Evolutionary conservation across 1,140 invertebrate species (phyloP).

Genomic region (Rhyzopertha dominica): DNA sequence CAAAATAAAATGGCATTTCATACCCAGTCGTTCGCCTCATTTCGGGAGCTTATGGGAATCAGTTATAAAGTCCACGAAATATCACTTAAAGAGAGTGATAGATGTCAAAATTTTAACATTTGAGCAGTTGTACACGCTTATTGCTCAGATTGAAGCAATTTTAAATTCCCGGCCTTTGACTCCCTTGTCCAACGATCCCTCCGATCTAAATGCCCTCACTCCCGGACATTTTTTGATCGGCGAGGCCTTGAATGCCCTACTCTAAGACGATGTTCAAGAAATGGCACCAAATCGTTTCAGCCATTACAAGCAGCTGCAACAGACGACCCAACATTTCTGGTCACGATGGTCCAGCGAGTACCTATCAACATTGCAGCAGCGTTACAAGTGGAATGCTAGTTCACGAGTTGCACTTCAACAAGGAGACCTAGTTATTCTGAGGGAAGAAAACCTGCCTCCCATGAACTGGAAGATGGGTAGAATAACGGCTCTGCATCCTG

Average conservation of each 20-base stretch:
- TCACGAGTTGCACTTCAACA: too few species aligned
- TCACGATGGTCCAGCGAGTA: slow-evolving; percentile 20
- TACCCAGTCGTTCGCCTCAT: slow-evolving; percentile 23
- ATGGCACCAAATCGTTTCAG: not conserved
- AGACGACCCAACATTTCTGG: slow-evolving; percentile 23
- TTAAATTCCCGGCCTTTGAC: slow-evolving; percentile 39
- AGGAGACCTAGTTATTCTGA: too few species aligned
- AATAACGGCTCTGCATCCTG: slow-evolving; percentile 1
- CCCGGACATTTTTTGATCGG: slow-evolving; percentile 45
- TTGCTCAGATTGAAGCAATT: slow-evolving; percentile 29
- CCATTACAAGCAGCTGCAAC: slow-evolving; percentile 14
- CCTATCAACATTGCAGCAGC: slow-evolving; percentile 15
- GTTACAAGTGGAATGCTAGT: slow-evolving; percentile 11
- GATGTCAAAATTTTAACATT: slow-evolving; percentile 19
- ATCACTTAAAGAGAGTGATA: slow-evolving; percentile 35
- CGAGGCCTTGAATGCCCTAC: slow-evolving; percentile 21
- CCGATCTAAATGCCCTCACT: slow-evolving; percentile 30
- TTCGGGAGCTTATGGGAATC: slow-evolving; percentile 26
- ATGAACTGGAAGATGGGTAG: slow-evolving; percentile 2
- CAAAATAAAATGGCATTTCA: slow-evolving; percentile 36
- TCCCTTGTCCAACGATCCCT: slow-evolving; percentile 28
- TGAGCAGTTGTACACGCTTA: slow-evolving; percentile 27
- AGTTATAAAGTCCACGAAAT: slow-evolving; percentile 20
- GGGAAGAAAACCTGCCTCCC: not conserved
- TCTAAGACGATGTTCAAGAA: slow-evolving; percentile 13